These are phyloP conservation scores for Sphecodes monilicornis DNA, from an alignment of 2,888 invertebrate genomes.

Conservation along the genomic window DNA sequence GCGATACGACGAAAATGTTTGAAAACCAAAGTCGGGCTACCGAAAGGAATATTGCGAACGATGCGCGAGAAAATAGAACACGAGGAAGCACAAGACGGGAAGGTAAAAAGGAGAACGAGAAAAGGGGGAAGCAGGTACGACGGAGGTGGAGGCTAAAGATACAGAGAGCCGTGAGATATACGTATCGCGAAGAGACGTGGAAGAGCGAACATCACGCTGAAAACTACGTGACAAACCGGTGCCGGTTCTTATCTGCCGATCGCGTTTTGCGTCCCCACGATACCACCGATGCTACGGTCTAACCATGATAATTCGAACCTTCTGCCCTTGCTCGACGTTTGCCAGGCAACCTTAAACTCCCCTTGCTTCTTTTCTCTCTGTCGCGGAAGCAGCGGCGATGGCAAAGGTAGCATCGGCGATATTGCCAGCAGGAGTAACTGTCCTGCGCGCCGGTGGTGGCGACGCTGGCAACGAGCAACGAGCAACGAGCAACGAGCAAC, in stretches of 20 bases:
- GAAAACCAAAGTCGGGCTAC: too few species aligned
- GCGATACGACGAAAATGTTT: too few species aligned
- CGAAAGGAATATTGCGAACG: too few species aligned
- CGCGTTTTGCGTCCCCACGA: conserved; percentile 70
- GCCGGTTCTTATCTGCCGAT: conserved; percentile 80
- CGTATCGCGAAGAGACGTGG: conserved; percentile 7
- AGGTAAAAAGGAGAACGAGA: conserved; percentile 48
- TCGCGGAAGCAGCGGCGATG: neutral
- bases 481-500: neutral
- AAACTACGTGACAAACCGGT: conserved; percentile 82
- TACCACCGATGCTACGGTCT: conserved; percentile 73
- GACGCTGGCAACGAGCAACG: conserved; percentile 16
- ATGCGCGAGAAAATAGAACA: too few species aligned
- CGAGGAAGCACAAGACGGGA: neutral
- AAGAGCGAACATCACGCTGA: conserved; percentile 78
- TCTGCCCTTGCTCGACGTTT: conserved; percentile 78
- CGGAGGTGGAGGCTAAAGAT: conserved; percentile 21
- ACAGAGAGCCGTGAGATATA: conserved; percentile 32
- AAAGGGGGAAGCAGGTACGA: conserved; percentile 20
- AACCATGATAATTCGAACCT: conserved; percentile 80
- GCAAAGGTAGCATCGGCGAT: conserved; percentile 13
- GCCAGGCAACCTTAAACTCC: conserved; percentile 65
- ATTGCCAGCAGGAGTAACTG: conserved; percentile 10
- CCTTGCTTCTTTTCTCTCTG: conserved; percentile 25
- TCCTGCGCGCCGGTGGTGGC: neutral